Base-by-base conservation (phyloP, 1,140 invertebrate species). In the Battus philenor region DNA sequence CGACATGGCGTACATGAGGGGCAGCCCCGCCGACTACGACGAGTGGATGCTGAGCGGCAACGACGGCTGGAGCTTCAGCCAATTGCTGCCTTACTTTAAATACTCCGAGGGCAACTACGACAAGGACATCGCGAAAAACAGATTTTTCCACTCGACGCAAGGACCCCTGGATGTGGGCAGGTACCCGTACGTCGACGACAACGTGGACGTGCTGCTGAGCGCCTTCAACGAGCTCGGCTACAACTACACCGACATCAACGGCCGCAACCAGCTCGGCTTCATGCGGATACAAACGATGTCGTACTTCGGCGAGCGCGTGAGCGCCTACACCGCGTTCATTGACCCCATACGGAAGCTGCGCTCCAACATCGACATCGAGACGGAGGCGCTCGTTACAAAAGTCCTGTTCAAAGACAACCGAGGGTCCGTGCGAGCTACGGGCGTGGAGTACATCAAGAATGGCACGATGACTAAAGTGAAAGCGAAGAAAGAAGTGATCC, bases 1-100 rank as follows among this genome's bases (percentile, higher is more conserved):
- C 76, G 93, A 91, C 3, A 95, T 97, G 93, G 80, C 93, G 0
- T 93, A 95, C 65, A 85, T 94, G 9, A 86, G 92, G 47, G 94
- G 93, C 0, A 92, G 92, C 70, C 85, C 88, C 4, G 77, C 69
- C n/a, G 91, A 93, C 56, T 93, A 91, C 60, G 90, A 93, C 55
- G 75, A 89, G 30, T 95, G 93, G 93, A 88, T 89, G 32, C 68
- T 70, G 0, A 54, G 75, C 31, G 90, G 89, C 1, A 90, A 90
- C 36, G 51, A 76, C 4, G 89, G 89, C 26, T 89, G 92, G 93
- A 89, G 89, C n/a, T 95, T 90, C 60, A 83, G 88, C 2, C 87
- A 91, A 13, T 88, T 94, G 65, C 87, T 92, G 3, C 92, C 92
- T 46, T 92, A 90, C 64, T 92, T 91, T 58, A 87, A 90, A 68